Percentiles rank a stretch among this genome's conserved stretches.
phyloP scores from a whole-genome alignment of 2,113 vertebrate genomes.

The Piaya cayana region DNA sequence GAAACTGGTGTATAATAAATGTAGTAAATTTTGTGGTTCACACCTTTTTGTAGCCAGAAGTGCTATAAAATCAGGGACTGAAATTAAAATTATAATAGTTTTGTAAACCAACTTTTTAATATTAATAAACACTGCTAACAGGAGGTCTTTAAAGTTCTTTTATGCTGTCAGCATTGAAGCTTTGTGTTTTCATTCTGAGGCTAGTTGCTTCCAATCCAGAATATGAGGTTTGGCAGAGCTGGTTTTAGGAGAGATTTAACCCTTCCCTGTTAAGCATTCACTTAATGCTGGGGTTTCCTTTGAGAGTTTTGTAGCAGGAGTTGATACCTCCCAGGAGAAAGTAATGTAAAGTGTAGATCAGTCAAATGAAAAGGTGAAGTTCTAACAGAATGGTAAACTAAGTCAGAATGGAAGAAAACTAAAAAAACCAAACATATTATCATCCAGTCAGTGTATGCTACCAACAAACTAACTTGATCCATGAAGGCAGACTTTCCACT shows the following conservation, averaged over 20 bases:
- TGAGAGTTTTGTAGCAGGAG: background rate
- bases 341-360: background rate
- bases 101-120: slow-evolving; percentile 48
- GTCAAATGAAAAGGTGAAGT: slow-evolving; percentile 21
- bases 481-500: background rate
- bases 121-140: background rate
- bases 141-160: slow-evolving; percentile 51
- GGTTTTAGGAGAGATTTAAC: slow-evolving; percentile 48
- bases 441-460: background rate
- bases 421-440: background rate
- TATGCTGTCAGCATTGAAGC: slow-evolving; percentile 35
- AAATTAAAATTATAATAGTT: slow-evolving; percentile 34
- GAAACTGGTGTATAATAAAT: slow-evolving; percentile 9
- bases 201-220: slow-evolving; percentile 55
- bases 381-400: slow-evolving; percentile 7
- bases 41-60: slow-evolving; percentile 9
- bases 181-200: slow-evolving; percentile 58
- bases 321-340: background rate
- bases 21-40: slow-evolving; percentile 25
- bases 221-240: slow-evolving; percentile 63
- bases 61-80: background rate
- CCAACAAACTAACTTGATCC: background rate
- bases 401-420: slow-evolving; percentile 4
- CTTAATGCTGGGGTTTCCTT: background rate
- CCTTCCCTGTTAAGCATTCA: background rate